Conservation (phyloP, 1,140 invertebrate species). For the Lordiphosa stackelbergi region DNA sequence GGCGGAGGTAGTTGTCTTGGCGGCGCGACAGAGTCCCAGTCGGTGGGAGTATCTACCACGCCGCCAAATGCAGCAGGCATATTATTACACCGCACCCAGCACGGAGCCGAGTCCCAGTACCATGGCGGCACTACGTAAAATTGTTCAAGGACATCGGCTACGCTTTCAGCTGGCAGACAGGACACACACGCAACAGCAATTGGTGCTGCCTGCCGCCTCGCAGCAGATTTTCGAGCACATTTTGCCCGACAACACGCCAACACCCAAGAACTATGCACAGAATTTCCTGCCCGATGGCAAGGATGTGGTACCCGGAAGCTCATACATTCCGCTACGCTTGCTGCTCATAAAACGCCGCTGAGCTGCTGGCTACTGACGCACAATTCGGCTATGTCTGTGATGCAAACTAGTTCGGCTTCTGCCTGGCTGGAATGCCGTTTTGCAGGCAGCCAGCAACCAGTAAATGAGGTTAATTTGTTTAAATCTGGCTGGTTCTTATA, state of each 20-base stretch:
- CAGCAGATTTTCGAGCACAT: constrained; percentile 30
- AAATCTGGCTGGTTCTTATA: constrained; percentile 63
- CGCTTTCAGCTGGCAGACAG: constrained; percentile 54
- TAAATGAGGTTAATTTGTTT: constrained; percentile 65
- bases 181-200: constrained; percentile 19
- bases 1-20: constrained; percentile 24
- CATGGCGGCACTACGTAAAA: constrained; percentile 47
- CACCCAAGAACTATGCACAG: constrained; percentile 67
- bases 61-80: constrained; percentile 21
- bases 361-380: constrained; percentile 15
- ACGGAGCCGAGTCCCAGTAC: constrained; percentile 23
- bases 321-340: constrained; percentile 63
- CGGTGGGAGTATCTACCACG: constrained; percentile 40
- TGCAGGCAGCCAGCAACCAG: constrained; percentile 38
- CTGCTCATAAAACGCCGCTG: constrained; percentile 48
- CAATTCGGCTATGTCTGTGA: constrained; percentile 38
- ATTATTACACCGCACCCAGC: constrained; percentile 37
- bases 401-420: constrained; percentile 26
- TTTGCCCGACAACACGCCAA: constrained; percentile 54
- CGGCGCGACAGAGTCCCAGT: constrained; percentile 20
- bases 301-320: constrained; percentile 73
- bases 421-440: constrained; percentile 25
- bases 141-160: constrained; percentile 52
- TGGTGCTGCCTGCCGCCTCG: constrained; percentile 26
- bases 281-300: constrained; percentile 61